A percentile compares a stretch with the other conserved stretches of the same genome.
Conservation (phyloP, 2,113 vertebrate genomes). For the Zosterops japonicus region DNA sequence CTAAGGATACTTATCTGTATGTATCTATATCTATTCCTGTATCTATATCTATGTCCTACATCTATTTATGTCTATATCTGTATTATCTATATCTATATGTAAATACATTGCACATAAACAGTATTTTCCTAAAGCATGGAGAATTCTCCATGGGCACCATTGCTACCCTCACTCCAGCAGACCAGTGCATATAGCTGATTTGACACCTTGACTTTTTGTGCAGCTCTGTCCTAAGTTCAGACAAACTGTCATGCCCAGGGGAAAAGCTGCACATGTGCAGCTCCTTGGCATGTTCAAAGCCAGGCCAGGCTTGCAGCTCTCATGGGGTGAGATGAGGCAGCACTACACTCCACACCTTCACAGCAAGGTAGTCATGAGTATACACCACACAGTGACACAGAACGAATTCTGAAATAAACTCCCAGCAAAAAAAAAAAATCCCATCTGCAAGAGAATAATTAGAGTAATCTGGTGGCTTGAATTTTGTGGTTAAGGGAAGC, state of each 20-base stretch:
- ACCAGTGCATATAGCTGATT: neutral
- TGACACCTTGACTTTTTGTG: neutral
- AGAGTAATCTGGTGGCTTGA: neutral
- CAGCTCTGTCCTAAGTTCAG: neutral
- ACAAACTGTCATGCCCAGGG: rapidly evolving
- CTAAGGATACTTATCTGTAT: neutral
- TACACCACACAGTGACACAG: neutral
- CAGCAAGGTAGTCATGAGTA: rapidly evolving
- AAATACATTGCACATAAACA: neutral
- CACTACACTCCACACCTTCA: rapidly evolving
- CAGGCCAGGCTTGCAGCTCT: too few relatives aligned
- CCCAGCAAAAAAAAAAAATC: neutral
- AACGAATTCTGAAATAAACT: neutral
- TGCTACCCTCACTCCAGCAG: neutral
- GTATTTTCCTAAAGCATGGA: neutral
- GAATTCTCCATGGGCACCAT: neutral
- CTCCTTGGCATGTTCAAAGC: neutral
- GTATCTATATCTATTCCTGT: neutral
- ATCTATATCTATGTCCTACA: neutral
- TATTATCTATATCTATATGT: neutral
- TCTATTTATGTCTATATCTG: neutral
- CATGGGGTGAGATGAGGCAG: neutral
- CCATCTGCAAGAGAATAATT: conserved; percentile 29
- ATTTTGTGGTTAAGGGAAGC: neutral
- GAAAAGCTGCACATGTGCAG: rapidly evolving